Base-by-base conservation (phyloP, 53 echinoderm and acorn worm genomes). In the Luidia sarsii region DNA sequence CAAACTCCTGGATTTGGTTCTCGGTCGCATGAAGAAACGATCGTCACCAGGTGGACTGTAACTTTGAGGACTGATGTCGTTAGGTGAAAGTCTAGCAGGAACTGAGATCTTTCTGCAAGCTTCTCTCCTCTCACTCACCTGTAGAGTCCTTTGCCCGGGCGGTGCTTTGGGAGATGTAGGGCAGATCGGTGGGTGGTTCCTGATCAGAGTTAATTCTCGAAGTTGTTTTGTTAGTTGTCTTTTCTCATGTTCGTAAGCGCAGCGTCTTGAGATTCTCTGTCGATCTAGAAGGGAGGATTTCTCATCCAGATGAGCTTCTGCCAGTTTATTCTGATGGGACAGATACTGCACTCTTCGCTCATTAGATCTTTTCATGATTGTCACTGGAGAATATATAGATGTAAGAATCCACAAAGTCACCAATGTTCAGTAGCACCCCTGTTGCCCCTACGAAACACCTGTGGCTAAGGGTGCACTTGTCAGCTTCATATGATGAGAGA, bases 251-350 rank as follows among this genome's bases (percentile, higher is more conserved):
- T 72, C 55, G 57, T 72, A 72, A 34, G 72, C 72, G 38, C 55
- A 53, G 56, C 72, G 54, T 37, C 37, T 72, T 21, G 38, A 38
- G 7, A 72, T 19, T 11, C 50, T 36, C 16, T 72, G 72, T 3
- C 37, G 34, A 22, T 72, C 72, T 16, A 72, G 72, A 25, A 15
- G 54, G 55, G 57, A 55, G 11, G 72, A 56, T 22, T 24, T 22
- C 29, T 72, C 72, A 4, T 15, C 72, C 0, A 72, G 72, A 23
- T 72, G 56, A 4, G 56, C 57, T 38, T 72, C 72, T 7, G 72
- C 72, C 36, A 72, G 7, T 56, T 72, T 72, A 39, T 72, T 72
- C 57, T 72, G 72, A 15, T 72, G 57, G 25, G 72, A 55, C 28
- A 72, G 72, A 18, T 72, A 72, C 39, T 72, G 54, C 2, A 27